Evolutionary conservation across 2,113 vertebrate species (phyloP), one percentile per base, ranked within the genome.

Genomic region (Myotis yumanensis): DNA sequence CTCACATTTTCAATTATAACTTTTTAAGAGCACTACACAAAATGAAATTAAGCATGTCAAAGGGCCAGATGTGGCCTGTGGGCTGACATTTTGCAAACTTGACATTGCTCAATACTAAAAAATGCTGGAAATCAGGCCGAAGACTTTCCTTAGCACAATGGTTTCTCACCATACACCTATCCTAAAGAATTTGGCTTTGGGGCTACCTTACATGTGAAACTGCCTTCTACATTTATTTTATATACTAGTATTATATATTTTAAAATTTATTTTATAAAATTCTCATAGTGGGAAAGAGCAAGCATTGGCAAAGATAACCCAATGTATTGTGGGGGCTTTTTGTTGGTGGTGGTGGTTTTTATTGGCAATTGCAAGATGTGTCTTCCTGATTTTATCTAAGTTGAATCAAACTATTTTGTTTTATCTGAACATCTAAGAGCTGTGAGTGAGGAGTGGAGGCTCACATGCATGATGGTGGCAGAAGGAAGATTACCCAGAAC

Each of bases 401-500:
- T 75, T 88, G 35, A 54, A 59, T 79, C 20, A 86, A 83, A 86
- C 86, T 82, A 51, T 66, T 86, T 96, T 86, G 57, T 86, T 82
- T 86, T 77, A n/a, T 72, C 66, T 81, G 77, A 92, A 52, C 2
- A 25, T 73, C 52, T 90, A 76, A 71, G 28, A 92, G 62, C 77
- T 79, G 43, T 35, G 72, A 83, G 30, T 69, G n/a, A 89, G 73
- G 52, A 43, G 22, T 3, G 15, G 54, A 86, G 37, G 54, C n/a
- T 46, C 51, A 59, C 11, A 4, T 14, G 35, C 17, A 3, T 32
- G 32, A 71, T 32, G 80, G 75, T 51, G 25, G 64, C 62, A 72
- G 89, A 69, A 92, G 87, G 59, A 88, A 85, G 54, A 35, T 54
- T n/a, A 68, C 91, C 59, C 90, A 82, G 66, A 92, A 90, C 69